Conservation (phyloP, 2,888 invertebrate species). For the Desoria tigrina region DNA sequence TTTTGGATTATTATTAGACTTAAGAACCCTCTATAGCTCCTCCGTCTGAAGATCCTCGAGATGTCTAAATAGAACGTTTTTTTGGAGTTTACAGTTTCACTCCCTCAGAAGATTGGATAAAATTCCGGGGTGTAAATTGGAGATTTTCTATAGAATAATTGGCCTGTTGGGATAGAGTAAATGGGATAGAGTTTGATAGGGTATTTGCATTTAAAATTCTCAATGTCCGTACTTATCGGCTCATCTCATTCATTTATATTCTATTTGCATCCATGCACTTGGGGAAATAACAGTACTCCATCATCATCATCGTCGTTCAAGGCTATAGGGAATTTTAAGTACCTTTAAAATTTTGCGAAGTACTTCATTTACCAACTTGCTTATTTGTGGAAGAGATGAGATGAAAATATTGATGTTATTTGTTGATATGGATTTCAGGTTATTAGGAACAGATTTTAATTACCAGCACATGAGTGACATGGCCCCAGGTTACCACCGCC, state of each 20-base stretch:
- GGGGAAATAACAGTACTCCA: not conserved
- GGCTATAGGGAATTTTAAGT: too few species aligned
- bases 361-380: too few species aligned
- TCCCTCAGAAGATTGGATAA: not conserved
- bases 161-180: not conserved
- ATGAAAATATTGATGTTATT: conserved; percentile 14
- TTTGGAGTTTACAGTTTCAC: not conserved
- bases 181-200: too few species aligned
- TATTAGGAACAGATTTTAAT: conserved; percentile 50
- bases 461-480: conserved; percentile 48
- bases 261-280: not conserved
- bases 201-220: too few species aligned
- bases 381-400: conserved; percentile 14
- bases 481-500: conserved; percentile 42
- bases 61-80: not conserved
- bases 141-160: conserved; percentile 10
- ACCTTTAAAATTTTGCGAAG: too few species aligned
- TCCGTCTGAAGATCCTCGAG: not conserved
- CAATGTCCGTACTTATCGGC: too few species aligned
- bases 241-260: conserved; percentile 3
- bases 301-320: too few species aligned
- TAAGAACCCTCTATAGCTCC: not conserved
- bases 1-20: conserved; percentile 1
- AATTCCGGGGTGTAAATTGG: not conserved
- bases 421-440: conserved; percentile 33